Evolutionary conservation across 2,113 vertebrate species (phyloP).

Genomic region (Notiomystis cincta): DNA sequence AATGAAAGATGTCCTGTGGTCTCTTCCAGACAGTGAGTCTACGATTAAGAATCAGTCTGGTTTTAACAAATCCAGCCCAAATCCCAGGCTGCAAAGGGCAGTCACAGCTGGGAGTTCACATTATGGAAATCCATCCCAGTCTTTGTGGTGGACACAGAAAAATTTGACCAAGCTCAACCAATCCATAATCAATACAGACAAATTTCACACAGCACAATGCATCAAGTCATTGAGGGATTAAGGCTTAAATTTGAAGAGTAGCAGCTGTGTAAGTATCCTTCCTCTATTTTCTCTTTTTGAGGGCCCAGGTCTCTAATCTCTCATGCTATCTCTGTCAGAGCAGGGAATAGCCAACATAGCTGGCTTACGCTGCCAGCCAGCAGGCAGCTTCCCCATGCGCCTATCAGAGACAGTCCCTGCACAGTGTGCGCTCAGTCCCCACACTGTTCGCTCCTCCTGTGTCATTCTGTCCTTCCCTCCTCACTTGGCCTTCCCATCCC

Average conservation of each 20-base stretch:
- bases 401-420: background rate
- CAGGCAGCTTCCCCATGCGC: background rate
- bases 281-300: background rate
- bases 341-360: conserved; percentile 4
- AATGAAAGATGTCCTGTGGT: background rate
- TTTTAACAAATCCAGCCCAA: background rate
- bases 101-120: background rate
- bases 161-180: background rate
- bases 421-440: background rate
- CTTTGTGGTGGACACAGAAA: background rate
- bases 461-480: conserved; percentile 43
- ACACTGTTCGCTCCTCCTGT: conserved; percentile 32
- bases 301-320: background rate
- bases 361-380: background rate
- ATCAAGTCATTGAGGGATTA: background rate
- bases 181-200: background rate
- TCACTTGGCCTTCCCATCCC: background rate
- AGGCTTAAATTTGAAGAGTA: background rate
- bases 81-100: background rate
- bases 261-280: background rate
- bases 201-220: background rate
- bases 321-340: background rate
- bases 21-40: background rate
- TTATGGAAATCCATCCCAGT: background rate
- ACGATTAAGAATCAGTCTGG: background rate